phyloP scores from a whole-genome alignment of 2,797 vertebrate genomes.

The Thamnophis elegans region DNA sequence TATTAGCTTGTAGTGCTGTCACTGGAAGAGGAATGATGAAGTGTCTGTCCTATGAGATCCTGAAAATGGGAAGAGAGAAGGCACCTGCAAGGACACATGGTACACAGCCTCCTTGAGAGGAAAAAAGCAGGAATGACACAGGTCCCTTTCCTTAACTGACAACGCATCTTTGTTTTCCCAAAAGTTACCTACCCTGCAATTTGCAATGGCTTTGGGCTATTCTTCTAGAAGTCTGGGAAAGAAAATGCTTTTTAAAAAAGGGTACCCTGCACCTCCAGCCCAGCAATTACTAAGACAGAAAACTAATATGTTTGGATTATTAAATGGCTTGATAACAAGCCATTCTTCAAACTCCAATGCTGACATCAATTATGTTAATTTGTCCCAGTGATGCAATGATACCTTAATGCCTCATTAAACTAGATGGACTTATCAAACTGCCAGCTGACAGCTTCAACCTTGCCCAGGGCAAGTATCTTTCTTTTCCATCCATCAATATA shows the following conservation, averaged over 20 bases:
- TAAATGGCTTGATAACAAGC: conserved; percentile 41
- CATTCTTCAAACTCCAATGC: conserved; percentile 9
- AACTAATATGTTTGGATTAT: neutral
- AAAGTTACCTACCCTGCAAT: conserved; percentile 29
- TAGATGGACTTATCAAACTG: conserved; percentile 21
- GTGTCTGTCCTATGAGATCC: conserved; percentile 6
- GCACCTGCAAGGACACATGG: neutral
- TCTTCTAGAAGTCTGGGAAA: conserved; percentile 11
- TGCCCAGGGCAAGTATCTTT: conserved; percentile 25
- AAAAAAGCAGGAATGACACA: neutral
- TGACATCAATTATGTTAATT: conserved; percentile 35
- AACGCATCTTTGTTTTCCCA: conserved; percentile 28
- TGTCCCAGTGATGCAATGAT: conserved; percentile 33
- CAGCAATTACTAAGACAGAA: conserved; percentile 23
- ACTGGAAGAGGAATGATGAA: conserved; percentile 20
- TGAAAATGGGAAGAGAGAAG: neutral
- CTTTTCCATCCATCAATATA: neutral
- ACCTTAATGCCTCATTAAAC: conserved; percentile 50
- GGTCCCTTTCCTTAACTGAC: neutral
- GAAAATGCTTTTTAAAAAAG: conserved; percentile 17
- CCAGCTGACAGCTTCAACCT: conserved; percentile 13
- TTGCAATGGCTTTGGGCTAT: conserved; percentile 44
- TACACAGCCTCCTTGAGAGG: neutral
- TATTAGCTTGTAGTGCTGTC: conserved; percentile 23
- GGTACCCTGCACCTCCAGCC: neutral